Conservation (phyloP, 2,888 invertebrate genomes). For the Cyclophora albipunctata region DNA sequence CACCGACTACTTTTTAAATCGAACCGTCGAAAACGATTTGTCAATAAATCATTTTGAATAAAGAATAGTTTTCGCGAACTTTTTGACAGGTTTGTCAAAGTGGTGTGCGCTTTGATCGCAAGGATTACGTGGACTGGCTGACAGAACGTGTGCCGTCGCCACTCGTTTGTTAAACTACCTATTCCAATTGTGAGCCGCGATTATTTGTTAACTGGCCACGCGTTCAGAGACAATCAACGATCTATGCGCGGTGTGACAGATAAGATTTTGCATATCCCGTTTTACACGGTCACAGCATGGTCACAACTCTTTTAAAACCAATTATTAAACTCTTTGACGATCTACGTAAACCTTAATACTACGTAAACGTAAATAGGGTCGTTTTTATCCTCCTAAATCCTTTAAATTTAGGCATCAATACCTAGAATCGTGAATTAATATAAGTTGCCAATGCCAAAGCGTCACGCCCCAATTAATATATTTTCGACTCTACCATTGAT, state of each 20-base stretch:
- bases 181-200: constrained; percentile 67
- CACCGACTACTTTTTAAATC: constrained; percentile 9
- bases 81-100: constrained; percentile 31
- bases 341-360: too few species aligned
- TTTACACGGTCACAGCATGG: constrained; percentile 26
- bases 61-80: constrained; percentile 16
- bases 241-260: constrained; percentile 55
- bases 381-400: too few species aligned
- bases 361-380: too few species aligned
- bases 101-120: constrained; percentile 54
- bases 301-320: not conserved
- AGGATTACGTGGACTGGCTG: constrained; percentile 61
- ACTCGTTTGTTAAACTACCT: constrained; percentile 43
- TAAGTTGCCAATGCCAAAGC: too few species aligned
- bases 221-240: constrained; percentile 70
- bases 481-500: too few species aligned
- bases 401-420: too few species aligned
- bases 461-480: too few species aligned
- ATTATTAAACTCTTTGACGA: too few species aligned
- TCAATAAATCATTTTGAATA: constrained; percentile 5
- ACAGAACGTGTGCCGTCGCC: constrained; percentile 41
- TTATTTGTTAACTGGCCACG: constrained; percentile 72
- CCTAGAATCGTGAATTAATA: too few species aligned
- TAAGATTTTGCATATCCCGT: constrained; percentile 60
- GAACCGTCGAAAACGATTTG: constrained; percentile 1